A percentile compares a stretch with the other conserved stretches of the same genome.
Conservation (phyloP, 2,797 vertebrate species). For the Sebastes nivosus region DNA sequence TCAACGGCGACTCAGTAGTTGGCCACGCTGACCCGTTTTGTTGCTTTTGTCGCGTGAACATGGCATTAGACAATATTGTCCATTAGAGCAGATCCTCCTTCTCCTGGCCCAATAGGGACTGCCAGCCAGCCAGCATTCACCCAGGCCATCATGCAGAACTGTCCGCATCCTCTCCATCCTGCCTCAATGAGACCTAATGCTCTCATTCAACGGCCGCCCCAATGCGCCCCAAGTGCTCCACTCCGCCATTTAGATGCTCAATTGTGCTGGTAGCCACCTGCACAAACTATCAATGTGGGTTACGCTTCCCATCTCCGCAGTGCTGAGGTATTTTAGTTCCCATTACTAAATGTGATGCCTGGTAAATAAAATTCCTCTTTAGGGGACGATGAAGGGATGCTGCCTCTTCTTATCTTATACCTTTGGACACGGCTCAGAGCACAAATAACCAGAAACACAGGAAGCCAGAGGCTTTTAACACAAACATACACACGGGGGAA, state of each 20-base stretch:
- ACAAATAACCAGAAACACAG: background rate
- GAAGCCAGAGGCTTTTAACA: conserved; percentile 2
- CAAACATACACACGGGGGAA: conserved; percentile 23
- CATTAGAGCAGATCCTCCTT: background rate
- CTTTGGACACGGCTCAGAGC: background rate
- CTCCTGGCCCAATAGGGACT: background rate
- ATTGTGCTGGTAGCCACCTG: conserved; percentile 43
- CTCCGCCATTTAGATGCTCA: conserved; percentile 25
- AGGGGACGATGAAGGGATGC: background rate
- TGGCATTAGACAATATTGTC: background rate
- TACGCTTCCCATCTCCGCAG: background rate
- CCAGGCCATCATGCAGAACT: background rate
- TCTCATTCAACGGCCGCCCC: background rate
- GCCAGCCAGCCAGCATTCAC: background rate
- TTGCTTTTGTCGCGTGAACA: too few species aligned
- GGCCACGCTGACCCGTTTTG: too few species aligned
- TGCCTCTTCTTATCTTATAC: background rate
- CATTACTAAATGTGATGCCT: background rate
- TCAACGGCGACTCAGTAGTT: too few species aligned
- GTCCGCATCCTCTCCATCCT: conserved; percentile 22
- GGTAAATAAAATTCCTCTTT: conserved; percentile 4
- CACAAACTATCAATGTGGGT: background rate
- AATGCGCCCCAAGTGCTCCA: background rate
- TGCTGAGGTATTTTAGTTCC: background rate
- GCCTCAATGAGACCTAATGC: conserved; percentile 4